phyloP scores from a whole-genome alignment of 2,113 vertebrate species.

The Platichthys flesus region DNA sequence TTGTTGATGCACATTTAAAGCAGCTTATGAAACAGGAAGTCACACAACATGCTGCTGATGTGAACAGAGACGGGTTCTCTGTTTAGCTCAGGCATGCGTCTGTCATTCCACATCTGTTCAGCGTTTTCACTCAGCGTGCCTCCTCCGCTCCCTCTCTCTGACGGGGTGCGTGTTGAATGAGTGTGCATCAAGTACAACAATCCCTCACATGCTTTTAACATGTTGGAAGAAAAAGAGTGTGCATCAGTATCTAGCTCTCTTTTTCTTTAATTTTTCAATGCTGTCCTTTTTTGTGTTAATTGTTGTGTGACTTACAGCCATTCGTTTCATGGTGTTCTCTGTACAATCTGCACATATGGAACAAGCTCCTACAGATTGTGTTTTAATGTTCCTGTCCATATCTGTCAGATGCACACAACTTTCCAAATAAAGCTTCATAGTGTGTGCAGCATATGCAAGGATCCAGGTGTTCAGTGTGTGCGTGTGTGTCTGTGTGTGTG shows the following conservation, averaged over 20 bases:
- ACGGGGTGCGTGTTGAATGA: slow-evolving; percentile 1
- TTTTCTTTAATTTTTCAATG: not conserved
- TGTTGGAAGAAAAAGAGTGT: no score
- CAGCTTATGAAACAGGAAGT: slow-evolving; percentile 20
- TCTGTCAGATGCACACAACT: slow-evolving; percentile 19
- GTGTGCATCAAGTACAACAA: not conserved
- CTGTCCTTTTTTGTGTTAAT: not conserved
- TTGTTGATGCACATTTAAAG: slow-evolving; percentile 20
- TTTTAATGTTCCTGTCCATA: not conserved
- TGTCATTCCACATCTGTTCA: slow-evolving; percentile 33
- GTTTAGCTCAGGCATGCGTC: slow-evolving; percentile 36
- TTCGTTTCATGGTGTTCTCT: not conserved
- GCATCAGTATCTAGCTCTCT: not conserved
- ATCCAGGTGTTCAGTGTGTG: slow-evolving; percentile 59
- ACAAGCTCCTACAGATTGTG: not conserved
- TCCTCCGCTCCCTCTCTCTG: slow-evolving; percentile 5
- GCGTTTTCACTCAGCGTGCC: slow-evolving; percentile 2
- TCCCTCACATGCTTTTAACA: not conserved
- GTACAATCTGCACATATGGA: not conserved
- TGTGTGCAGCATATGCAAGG: slow-evolving; percentile 45
- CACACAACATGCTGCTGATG: slow-evolving; percentile 7
- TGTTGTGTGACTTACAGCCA: not conserved
- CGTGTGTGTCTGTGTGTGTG: not conserved
- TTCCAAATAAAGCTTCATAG: slow-evolving; percentile 9
- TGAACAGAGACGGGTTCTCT: not conserved